These are phyloP conservation scores for Phenganax marumi DNA, from an alignment of 92 coral and sea anemone genomes.

Conservation along the genomic window DNA sequence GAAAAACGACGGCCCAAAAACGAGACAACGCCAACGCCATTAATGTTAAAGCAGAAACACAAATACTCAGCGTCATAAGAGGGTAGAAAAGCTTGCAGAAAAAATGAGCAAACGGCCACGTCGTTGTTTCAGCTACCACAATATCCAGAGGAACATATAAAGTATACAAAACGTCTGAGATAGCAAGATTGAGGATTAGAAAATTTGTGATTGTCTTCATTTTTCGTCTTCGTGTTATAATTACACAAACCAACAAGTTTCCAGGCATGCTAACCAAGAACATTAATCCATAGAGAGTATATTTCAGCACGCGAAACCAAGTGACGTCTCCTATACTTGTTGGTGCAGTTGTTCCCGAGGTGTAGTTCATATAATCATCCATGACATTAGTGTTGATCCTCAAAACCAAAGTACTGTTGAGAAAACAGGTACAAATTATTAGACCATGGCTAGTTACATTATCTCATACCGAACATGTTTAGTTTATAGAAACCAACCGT, in stretches of 20 bases:
- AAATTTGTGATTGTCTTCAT: conserved; percentile 81
- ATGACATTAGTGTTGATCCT: neutral
- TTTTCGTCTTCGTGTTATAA: conserved; percentile 59
- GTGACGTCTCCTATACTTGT: conserved; percentile 17
- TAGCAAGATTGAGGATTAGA: conserved; percentile 66
- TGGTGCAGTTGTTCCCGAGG: neutral
- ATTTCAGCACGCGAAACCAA: conserved; percentile 61
- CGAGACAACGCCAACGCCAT: conserved; percentile 79
- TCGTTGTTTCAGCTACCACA: conserved; percentile 67
- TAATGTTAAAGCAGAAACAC: conserved; percentile 72
- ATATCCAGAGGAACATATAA: conserved; percentile 81
- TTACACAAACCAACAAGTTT: conserved; percentile 69
- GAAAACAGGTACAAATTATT: neutral
- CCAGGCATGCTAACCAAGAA: conserved; percentile 69
- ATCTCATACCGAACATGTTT: too few species aligned
- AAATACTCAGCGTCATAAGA: conserved; percentile 67
- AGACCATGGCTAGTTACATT: neutral
- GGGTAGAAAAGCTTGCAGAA: conserved; percentile 75
- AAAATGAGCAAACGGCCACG: conserved; percentile 73
- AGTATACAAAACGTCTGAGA: conserved; percentile 75
- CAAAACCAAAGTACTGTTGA: neutral
- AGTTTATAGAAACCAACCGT: too few species aligned
- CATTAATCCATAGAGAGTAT: conserved; percentile 63
- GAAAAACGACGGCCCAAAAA: conserved; percentile 92
- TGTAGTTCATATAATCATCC: neutral